Evolutionary conservation across 2,888 invertebrate species (phyloP), one percentile per base, ranked within the genome.

Genomic region (Brenthis ino): DNA sequence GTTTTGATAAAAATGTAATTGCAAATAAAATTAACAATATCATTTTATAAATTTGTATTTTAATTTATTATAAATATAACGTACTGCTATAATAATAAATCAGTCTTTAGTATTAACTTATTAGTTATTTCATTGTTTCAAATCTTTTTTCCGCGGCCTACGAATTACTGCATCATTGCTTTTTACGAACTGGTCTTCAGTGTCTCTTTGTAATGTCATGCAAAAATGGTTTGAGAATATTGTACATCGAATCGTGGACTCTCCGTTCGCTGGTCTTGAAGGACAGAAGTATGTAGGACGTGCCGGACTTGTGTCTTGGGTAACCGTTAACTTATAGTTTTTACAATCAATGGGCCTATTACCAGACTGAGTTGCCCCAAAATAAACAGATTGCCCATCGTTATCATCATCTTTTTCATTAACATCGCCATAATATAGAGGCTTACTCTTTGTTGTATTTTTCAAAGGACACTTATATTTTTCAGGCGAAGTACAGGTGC

Each of bases 181-280:
- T 67, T 82, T 78, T 43, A 85, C 71, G 68, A 88, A 91, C 72
- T 91, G 89, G 65, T 91, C 91, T 66, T 85, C 83, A 4, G 83
- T 82, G 53, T 88, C 86, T 72, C 83, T 86, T 70, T 88, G 86
- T 53, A 93, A 77, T 3, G 90, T 88, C 14, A 93, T 81, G 73
- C 93, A 89, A 76, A 90, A 93, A 64, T 89, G 82, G 72, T 89
- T 92, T 1, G 92, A 93, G 74, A 93, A 93, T 51, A 93, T 84
- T 2, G 93, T 93, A 72, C 93, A 93, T 28, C 85, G 81, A 14
- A 88, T 77, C 8, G 79, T 68, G 0, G 77, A 75, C 67, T 88
- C 86, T 13, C 89, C 87, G n/a, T 72, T 76, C 1, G 84, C 79
- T 0, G 92, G 90, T 3, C 83, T 80, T 2, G 85, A 79, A 0